Base-by-base conservation (phyloP, 1,140 invertebrate species). In the Harlomillsia oculata region DNA sequence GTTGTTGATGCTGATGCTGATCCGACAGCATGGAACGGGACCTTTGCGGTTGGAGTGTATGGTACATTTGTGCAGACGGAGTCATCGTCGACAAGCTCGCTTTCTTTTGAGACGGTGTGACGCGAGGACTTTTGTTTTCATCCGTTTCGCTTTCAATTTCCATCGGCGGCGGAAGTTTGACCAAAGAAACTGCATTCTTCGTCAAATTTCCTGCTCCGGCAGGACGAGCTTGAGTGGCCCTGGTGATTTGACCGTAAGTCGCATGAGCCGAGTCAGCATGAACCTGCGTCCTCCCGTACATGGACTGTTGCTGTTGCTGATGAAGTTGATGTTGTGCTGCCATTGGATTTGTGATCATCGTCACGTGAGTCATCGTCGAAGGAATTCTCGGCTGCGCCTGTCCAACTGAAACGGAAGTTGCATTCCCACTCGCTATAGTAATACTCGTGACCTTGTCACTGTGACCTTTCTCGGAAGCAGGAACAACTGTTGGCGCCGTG, bases 151-250 rank as follows among this genome's bases (percentile, higher is more conserved):
- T 77, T 49, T 84, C 82, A 36, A 80, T 80, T 69, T 89, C 86
- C 30, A 87, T 77, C 3, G 86, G 85, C 20, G 86, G 86, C 36
- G 87, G 87, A 37, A 89, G 71, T 67, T 86, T 83, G 6, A 83
- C 83, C 28, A 89, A 71, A 20, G 83, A 85, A 16, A 87, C 84
- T 3, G 82, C 82, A 67, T 82, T 80, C 62, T 80, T 76, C 3
- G 80, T 80, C 2, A 82, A 63, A 9, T 63, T 66, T 23, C 68
- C 65, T 0, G 56, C 49, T 8, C 56, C 44, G 2, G 54, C 40
- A 16, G 53, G 20, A 11, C 59, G 50, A 18, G 18, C 32, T 26
- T 25, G n/a, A 14, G 30, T 28, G 21, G 32, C 37, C 21, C 60
- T n/a, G 18, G 52, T 55, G 23, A 63, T 28, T 2, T 56, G 59